Evolutionary conservation across 2,888 invertebrate species (phyloP).

Genomic region (Mylabris sibirica): DNA sequence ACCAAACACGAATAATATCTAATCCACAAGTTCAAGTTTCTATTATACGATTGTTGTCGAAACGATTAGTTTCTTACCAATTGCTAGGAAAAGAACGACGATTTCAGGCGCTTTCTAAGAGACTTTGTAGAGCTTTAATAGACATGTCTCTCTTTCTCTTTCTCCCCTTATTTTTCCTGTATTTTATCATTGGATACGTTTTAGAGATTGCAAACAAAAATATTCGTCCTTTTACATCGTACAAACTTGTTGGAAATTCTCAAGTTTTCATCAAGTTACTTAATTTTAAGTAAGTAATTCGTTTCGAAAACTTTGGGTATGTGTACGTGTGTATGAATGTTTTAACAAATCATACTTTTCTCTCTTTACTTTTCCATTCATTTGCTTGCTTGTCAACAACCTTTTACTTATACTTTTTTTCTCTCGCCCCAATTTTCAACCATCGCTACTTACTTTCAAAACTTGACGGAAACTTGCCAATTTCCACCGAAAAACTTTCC

Average conservation of each 20-base stretch:
- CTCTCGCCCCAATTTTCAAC: neutral
- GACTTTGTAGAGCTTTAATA: neutral
- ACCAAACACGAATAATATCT: conserved; percentile 12
- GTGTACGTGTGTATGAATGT: too few species aligned
- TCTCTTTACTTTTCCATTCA: conserved; percentile 10
- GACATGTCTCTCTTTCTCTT: neutral
- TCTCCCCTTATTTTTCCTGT: neutral
- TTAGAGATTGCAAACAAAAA: too few species aligned
- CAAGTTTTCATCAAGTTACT: conserved; percentile 39
- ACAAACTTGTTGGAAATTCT: conserved; percentile 27
- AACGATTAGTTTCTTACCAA: conserved; percentile 34
- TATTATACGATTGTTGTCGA: conserved; percentile 25
- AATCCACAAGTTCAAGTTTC: conserved; percentile 31
- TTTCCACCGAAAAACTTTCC: neutral
- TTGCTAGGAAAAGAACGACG: conserved; percentile 19
- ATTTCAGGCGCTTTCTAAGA: neutral
- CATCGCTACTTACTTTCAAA: conserved; percentile 4
- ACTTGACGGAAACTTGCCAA: conserved; percentile 8
- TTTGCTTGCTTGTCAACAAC: conserved; percentile 11
- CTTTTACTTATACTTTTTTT: neutral
- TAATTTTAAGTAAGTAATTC: conserved; percentile 41
- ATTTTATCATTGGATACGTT: neutral
- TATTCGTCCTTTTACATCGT: too few species aligned
- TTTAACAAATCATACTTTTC: conserved; percentile 10
- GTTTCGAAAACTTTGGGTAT: conserved; percentile 25